These are phyloP conservation scores for Furnarius figulus DNA, from an alignment of 2,113 vertebrate species.

Conservation along the genomic window DNA sequence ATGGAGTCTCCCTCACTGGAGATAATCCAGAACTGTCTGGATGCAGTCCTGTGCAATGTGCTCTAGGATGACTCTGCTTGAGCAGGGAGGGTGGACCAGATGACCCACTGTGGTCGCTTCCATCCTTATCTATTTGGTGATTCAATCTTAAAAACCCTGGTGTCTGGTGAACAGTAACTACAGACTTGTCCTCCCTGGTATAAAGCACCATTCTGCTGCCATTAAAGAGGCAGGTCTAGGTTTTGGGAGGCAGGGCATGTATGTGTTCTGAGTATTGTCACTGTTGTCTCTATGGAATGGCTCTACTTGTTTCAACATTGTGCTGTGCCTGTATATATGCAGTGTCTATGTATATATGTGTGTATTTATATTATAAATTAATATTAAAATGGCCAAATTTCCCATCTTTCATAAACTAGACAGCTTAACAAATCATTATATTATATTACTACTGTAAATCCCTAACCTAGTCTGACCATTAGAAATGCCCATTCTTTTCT, in stretches of 20 bases:
- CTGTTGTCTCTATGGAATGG: constrained; percentile 37
- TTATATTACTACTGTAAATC: not conserved
- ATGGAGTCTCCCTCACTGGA: not conserved
- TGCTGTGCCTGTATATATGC: constrained; percentile 55
- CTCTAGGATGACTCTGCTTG: not conserved
- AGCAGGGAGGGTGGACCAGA: not conserved
- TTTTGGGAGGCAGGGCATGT: not conserved
- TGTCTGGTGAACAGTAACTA: not conserved
- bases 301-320: constrained; percentile 68
- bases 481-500: not conserved
- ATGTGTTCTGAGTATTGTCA: not conserved
- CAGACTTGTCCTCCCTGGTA: not conserved
- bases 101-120: not conserved
- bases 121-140: not conserved
- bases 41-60: not conserved
- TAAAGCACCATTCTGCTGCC: accelerated
- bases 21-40: not conserved
- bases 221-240: not conserved
- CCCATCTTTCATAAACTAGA: constrained; percentile 4
- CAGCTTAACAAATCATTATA: not conserved
- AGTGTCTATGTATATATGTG: not conserved
- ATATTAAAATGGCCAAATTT: constrained; percentile 70
- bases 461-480: constrained; percentile 19
- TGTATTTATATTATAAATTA: constrained; percentile 70
- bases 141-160: not conserved